These are phyloP conservation scores for Allolobophora icterica DNA, from an alignment of 2,888 invertebrate genomes.

Conservation along the genomic window DNA sequence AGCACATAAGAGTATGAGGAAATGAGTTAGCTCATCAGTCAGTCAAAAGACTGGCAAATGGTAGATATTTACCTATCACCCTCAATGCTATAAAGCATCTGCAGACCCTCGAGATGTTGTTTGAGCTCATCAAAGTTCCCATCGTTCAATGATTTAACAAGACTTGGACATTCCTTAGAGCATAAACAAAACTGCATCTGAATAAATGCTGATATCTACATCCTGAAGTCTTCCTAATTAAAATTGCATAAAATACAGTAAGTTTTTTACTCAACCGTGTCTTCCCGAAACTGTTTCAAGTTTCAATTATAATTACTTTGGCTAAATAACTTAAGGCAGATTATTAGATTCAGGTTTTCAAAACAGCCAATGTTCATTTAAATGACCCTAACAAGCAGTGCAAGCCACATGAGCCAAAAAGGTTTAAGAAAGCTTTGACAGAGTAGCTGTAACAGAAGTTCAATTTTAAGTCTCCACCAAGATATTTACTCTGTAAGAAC, in stretches of 20 bases:
- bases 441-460: too few species aligned
- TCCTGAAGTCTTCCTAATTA: background rate
- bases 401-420: too few species aligned
- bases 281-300: conserved; percentile 10
- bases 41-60: background rate
- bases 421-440: too few species aligned
- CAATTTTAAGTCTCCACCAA: too few species aligned
- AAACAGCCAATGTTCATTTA: too few species aligned
- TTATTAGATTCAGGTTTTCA: too few species aligned
- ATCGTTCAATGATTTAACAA: background rate
- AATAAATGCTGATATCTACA: background rate
- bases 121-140: conserved; percentile 15
- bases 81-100: conserved; percentile 19
- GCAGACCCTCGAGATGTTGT: conserved; percentile 21
- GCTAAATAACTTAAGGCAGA: background rate
- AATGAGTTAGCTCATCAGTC: background rate
- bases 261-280: background rate
- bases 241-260: background rate
- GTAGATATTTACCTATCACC: background rate
- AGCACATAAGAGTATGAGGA: background rate
- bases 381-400: too few species aligned
- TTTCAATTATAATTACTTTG: background rate
- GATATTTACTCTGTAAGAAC: too few species aligned
- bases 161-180: conserved; percentile 12
- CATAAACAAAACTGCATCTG: background rate